Base-by-base conservation (phyloP, 2,888 invertebrate species). In the Sabellastarte sp. region DNA sequence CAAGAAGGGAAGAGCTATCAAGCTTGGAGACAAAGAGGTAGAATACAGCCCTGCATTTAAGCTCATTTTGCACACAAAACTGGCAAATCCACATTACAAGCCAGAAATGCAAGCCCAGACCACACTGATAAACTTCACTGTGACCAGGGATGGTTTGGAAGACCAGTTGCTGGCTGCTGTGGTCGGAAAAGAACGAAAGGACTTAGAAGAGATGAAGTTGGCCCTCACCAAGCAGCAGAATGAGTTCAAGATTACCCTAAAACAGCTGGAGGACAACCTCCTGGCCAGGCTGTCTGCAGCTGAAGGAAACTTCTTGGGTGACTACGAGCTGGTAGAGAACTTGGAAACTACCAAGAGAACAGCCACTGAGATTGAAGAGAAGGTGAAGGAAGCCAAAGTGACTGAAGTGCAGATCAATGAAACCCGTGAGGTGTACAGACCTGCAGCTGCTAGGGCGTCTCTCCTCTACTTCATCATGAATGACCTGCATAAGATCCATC, bases 91-190 rank as follows among this genome's bases (percentile, higher is more conserved):
- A 10, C 96, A 96, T 86, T 97, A 96, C 83, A 94, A 96, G 81
- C 96, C 96, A 1, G 96, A 97, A 87, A 93, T 96, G 93, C 96
- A 97, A 86, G 96, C 96, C 24, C 96, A 96, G 86, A 93, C 95
- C 0, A 95, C 96, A 1, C 87, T 97, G 65, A 95, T 96, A 70
- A 96, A 97, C 86, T 97, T 97, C 79, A 96, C 96, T 15, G 96
- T 97, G 5, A 97, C 96, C 3, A 88, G 93, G 77, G 95, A 96
- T 80, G 96, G 96, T 5, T 86, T 97, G 56, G 96, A 96, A 86
- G 96, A 97, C 84, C 96, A 96, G 84, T 87, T 97, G 26, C 86
- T 97, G 64, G 96, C 95, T 26, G 95, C 95, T 87, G 96, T 96
- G 20, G 96, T 96, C 0, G 94, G 95, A 86, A 95, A 94, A 4